Evolutionary conservation across 2,797 vertebrate species (phyloP), one percentile per base, ranked within the genome.

Genomic region (Malacoraja senta): DNA sequence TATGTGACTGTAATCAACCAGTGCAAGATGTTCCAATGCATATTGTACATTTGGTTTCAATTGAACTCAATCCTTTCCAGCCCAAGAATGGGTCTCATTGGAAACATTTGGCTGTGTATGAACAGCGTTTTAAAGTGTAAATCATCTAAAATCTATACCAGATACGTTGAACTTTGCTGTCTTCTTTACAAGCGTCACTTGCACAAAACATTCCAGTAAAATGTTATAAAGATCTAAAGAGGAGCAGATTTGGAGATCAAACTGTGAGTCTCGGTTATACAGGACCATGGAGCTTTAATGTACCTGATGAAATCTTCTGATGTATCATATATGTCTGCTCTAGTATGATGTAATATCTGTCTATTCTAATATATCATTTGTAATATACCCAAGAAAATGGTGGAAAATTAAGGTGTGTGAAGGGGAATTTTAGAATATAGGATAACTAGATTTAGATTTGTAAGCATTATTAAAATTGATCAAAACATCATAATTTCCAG

Each of bases 41-140:
- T 24, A 35, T n/a, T 88, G 61, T n/a, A 88, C 84, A 88, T 88
- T 88, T 88, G 84, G 61, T 88, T 88, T 88, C 84, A 88, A 88
- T 88, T 65, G 84, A 88, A 68, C n/a, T 68, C 84, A 88, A 68
- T 65, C 84, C 61, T 65, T 88, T 88, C 84, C 84, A 88, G n/a
- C 84, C 15, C 19, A n/a, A 88, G 84, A 88, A 88, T 88, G 61
- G 61, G n/a, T 88, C 61, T 88, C 84, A 32, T 88, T 65, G n/a
- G 84, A 88, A 88, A 88, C n/a, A 88, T 88, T 88, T 88, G 84
- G 63, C 84, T 88, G 24, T 84, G 84, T 17, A 88, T 35, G 84
- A 32, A 68, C 61, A 88, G 15, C 8, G 35, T 35, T 83, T 74
- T 65, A 88, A 88, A 88, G n/a, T 88, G 84, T 88, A 88, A 88